phyloP scores from a whole-genome alignment of 2,888 invertebrate species.

The Caradrina clavipalpis region DNA sequence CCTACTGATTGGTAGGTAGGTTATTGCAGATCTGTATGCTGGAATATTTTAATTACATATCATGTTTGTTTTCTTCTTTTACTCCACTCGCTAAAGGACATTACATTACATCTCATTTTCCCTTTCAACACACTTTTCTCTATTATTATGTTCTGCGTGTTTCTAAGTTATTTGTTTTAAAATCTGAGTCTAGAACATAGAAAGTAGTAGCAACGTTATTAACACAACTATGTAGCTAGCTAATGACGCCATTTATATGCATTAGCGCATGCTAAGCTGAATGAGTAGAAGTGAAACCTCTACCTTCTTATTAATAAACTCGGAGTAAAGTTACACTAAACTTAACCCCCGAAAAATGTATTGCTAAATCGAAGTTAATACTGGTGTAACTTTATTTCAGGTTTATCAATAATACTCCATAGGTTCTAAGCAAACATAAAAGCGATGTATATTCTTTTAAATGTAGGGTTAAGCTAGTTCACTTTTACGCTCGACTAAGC shows the following conservation, averaged over 20 bases:
- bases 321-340: too few species aligned
- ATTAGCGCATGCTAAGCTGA: conserved; percentile 40
- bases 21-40: background rate
- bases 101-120: conserved; percentile 1
- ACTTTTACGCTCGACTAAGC: conserved; percentile 33
- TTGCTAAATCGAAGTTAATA: too few species aligned
- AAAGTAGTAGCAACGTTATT: conserved; percentile 32
- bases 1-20: too few species aligned
- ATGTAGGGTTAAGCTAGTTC: conserved; percentile 31
- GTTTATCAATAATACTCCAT: too few species aligned
- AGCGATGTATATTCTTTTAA: conserved; percentile 38
- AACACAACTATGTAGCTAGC: conserved; percentile 15
- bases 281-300: conserved; percentile 50
- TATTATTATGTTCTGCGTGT: conserved; percentile 21
- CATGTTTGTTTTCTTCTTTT: background rate
- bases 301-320: too few species aligned
- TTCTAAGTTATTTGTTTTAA: conserved; percentile 25
- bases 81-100: conserved; percentile 4
- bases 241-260: conserved; percentile 54
- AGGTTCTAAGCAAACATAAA: conserved; percentile 27
- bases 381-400: too few species aligned
- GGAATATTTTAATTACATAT: background rate
- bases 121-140: conserved; percentile 19
- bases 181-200: conserved; percentile 29
- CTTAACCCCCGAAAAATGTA: too few species aligned